Percentiles rank a stretch among this genome's conserved stretches.
Conservation (phyloP, 2,888 invertebrate genomes). For the Latheticus oryzae region DNA sequence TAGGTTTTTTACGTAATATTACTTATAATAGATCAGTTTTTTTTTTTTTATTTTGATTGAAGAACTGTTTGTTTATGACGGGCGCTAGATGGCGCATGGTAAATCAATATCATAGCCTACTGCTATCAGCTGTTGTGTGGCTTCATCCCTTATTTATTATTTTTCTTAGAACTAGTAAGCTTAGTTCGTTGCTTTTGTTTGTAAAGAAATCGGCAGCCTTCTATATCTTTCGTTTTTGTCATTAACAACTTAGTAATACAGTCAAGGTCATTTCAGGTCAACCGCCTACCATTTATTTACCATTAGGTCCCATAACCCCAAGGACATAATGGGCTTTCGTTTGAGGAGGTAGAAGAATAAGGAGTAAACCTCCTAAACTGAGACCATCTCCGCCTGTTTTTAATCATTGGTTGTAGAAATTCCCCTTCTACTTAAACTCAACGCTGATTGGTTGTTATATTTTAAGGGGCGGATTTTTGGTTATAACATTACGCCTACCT, state of each 20-base stretch:
- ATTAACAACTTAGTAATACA: no score
- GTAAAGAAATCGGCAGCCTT: not conserved
- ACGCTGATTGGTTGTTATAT: constrained; percentile 4
- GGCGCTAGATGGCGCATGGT: no score
- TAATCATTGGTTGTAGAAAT: not conserved
- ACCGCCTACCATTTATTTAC: constrained; percentile 35
- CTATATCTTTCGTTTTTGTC: no score
- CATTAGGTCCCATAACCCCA: constrained; percentile 36
- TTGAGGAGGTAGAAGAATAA: constrained; percentile 21
- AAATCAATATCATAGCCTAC: no score
- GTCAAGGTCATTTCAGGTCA: constrained; percentile 36
- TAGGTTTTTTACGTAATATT: no score
- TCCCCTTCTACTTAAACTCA: not conserved
- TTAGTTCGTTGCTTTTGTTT: not conserved
- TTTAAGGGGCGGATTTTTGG: not conserved
- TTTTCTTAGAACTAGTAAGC: no score
- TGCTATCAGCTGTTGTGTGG: no score
- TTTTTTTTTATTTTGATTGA: no score
- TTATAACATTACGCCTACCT: not conserved
- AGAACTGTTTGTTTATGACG: no score
- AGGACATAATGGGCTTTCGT: constrained; percentile 31
- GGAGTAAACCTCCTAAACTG: constrained; percentile 33
- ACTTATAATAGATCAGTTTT: no score
- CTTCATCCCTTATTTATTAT: no score
- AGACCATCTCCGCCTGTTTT: constrained; percentile 4